Conservation (phyloP, 1,140 invertebrate species). For the Hydropsyche tenuis region DNA sequence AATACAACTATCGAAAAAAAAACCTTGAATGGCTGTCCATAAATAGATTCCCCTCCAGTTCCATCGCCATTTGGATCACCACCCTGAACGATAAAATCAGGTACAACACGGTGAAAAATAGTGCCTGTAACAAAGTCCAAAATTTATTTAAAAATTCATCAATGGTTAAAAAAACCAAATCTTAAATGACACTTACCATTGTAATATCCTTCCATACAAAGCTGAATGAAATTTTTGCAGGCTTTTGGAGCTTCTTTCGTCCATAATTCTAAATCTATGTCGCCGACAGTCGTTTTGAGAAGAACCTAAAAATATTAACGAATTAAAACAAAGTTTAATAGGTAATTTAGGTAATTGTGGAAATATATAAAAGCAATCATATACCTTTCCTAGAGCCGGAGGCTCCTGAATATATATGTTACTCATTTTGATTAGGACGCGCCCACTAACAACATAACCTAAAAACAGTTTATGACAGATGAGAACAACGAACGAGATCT, state of each 20-base stretch:
- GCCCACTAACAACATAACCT: constrained; percentile 23
- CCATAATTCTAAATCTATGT: constrained; percentile 98
- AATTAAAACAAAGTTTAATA: constrained; percentile 26
- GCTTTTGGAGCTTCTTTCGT: constrained; percentile 95
- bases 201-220: constrained; percentile 98
- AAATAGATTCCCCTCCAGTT: constrained; percentile 93
- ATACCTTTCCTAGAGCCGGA: constrained; percentile 90
- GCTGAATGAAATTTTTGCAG: constrained; percentile 95
- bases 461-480: not conserved
- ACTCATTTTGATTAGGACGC: constrained; percentile 55
- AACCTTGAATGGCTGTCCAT: constrained; percentile 92
- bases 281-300: constrained; percentile 90
- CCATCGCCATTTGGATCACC: constrained; percentile 97
- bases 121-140: constrained; percentile 60
- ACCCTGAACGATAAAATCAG: constrained; percentile 93
- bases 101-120: constrained; percentile 90
- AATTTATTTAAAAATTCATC: not conserved
- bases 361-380: constrained; percentile 35
- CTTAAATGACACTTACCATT: too few species aligned
- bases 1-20: not conserved
- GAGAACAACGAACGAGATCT: too few species aligned
- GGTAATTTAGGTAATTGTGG: constrained; percentile 5
- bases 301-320: constrained; percentile 55
- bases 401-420: constrained; percentile 95
- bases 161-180: not conserved